Evolutionary conservation across 2,797 vertebrate genomes (phyloP).

Genomic region (Gastrophryne carolinensis): DNA sequence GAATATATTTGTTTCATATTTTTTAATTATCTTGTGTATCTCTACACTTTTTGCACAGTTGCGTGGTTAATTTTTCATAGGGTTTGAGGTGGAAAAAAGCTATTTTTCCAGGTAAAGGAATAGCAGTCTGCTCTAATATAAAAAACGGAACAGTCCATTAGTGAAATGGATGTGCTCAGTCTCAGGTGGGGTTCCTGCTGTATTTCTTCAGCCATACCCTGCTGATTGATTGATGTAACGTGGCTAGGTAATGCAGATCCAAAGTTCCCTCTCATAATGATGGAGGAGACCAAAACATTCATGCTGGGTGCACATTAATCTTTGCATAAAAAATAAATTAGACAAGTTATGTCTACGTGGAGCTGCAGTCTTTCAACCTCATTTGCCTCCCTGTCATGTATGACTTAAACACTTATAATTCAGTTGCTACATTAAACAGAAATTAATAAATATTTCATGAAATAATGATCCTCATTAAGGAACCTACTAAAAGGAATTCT

Average conservation of each 20-base stretch:
- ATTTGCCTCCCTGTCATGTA: conserved; percentile 43
- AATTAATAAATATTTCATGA: conserved; percentile 27
- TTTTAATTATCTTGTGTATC: neutral
- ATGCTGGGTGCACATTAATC: conserved; percentile 52
- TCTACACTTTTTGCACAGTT: neutral
- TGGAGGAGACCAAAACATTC: conserved; percentile 53
- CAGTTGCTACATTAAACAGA: conserved; percentile 18
- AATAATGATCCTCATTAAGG: conserved; percentile 25
- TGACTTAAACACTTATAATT: conserved; percentile 29
- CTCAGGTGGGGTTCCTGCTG: conserved; percentile 51
- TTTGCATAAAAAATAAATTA: conserved; percentile 54
- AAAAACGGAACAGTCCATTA: conserved; percentile 48
- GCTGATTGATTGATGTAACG: conserved; percentile 53
- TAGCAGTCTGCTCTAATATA: conserved; percentile 19
- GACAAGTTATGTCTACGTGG: conserved; percentile 43
- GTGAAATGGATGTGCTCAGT: conserved; percentile 44
- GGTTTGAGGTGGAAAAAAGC: neutral
- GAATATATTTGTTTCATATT: neutral
- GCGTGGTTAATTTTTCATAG: neutral
- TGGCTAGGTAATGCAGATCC: conserved; percentile 51
- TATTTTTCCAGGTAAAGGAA: conserved; percentile 6
- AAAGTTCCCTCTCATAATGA: conserved; percentile 53
- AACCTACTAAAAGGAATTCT: neutral
- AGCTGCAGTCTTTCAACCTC: conserved; percentile 35
- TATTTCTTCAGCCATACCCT: conserved; percentile 47